Base-by-base conservation (phyloP, 2,888 invertebrate genomes). In the Leptinotarsa haldemani region DNA sequence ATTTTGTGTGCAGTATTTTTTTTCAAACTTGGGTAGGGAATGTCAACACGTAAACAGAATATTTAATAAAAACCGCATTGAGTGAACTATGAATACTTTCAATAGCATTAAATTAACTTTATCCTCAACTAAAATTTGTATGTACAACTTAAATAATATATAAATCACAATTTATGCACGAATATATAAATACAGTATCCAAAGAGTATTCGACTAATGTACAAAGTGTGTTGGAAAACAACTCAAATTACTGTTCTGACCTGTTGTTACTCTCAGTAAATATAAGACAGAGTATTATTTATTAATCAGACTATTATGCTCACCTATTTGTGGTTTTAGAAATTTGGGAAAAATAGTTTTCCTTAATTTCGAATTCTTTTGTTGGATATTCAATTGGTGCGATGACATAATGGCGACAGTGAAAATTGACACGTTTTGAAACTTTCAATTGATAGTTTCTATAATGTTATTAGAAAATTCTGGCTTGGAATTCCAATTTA, bases 81-180 rank as follows among this genome's bases (percentile, higher is more conserved):
- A 47, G 65, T 69, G 48, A 69, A 50, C 68, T 69, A 68, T 58
- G 71, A 71, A 65, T 74, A 74, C 68, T 61, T 71, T 52, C 65
- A 71, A 48, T 48, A 64, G 46, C 53, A 47, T 68, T 52, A n/a
- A n/a, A 46, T 20, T 13, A 67, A 18, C 18, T 53, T 40, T 5
- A 47, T 65, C 20, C 20, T 47, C 71, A 63, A 47, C 69, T 65
- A 64, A 69, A 58, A 68, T 48, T 46, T 70, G 65, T 74, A 74
- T 74, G 63, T 74, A 74, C 74, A 77, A 76, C 70, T 72, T 73
- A 76, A 70, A 78, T 74, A 73, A 58, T 72, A 73, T 74, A 74
- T 74, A 75, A 71, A 78, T 76, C 76, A 78, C 78, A 78, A 71
- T 76, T 74, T 76, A 76, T 75, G 65, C 65, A 72, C 70, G 73